These are phyloP conservation scores for Delichon dasypus DNA, from an alignment of 2,797 vertebrate genomes.

Conservation along the genomic window DNA sequence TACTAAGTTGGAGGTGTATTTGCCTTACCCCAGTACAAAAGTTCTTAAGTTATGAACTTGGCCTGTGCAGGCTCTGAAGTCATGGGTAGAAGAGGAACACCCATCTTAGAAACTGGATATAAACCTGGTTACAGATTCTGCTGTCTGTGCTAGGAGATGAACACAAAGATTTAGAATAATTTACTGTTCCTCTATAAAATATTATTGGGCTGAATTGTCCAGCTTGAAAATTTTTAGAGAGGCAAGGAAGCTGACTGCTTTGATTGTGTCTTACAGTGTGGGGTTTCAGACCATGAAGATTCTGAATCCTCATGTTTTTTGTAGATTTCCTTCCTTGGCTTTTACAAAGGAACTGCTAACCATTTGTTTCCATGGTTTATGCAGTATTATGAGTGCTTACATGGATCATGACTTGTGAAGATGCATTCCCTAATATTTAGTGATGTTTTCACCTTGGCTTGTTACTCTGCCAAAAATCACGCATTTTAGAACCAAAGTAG, in stretches of 20 bases:
- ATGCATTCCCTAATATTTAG: neutral
- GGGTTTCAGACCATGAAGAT: neutral
- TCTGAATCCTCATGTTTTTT: neutral
- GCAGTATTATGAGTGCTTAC: neutral
- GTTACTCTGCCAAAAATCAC: neutral
- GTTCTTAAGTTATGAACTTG: neutral
- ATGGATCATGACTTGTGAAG: neutral
- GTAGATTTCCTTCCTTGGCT: neutral
- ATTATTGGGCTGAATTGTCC: neutral
- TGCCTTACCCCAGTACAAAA: neutral
- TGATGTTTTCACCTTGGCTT: neutral
- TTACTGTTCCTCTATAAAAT: neutral
- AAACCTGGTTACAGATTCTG: neutral
- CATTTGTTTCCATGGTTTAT: neutral
- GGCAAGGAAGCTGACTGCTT: neutral
- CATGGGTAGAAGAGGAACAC: neutral
- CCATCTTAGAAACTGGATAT: neutral
- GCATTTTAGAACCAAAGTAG: neutral
- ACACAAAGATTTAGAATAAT: neutral
- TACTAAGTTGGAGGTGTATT: neutral
- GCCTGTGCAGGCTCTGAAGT: neutral
- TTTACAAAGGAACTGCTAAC: neutral
- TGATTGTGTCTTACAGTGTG: neutral
- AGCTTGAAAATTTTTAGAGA: neutral
- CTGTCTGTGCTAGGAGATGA: neutral